Conservation (phyloP, 1,140 invertebrate genomes). For the Atta cephalotes region DNA sequence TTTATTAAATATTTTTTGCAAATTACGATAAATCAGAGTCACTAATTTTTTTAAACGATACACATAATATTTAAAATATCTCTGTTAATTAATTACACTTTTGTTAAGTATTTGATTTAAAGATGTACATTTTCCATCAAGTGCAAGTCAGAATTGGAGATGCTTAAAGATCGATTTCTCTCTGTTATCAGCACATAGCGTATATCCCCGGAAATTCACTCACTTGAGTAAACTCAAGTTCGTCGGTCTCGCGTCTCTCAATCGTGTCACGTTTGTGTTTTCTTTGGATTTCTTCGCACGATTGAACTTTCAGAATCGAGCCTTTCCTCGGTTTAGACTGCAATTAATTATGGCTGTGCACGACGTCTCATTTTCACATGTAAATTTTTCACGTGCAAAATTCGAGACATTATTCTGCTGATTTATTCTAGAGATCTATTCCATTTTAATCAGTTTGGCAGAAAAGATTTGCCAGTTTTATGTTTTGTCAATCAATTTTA, state of each 20-base stretch:
- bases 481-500: background rate
- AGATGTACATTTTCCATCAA: background rate
- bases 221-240: constrained; percentile 7
- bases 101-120: background rate
- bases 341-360: constrained; percentile 57
- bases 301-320: constrained; percentile 17
- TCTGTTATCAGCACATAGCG: constrained; percentile 4
- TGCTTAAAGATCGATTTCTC: constrained; percentile 42
- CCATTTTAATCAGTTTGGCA: background rate
- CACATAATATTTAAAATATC: constrained; percentile 5
- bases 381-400: constrained; percentile 37
- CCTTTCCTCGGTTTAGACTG: background rate
- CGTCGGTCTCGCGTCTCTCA: constrained; percentile 51
- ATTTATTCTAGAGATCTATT: background rate
- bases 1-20: background rate
- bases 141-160: background rate
- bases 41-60: background rate
- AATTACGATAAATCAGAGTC: background rate
- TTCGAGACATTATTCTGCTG: background rate
- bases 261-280: constrained; percentile 53
- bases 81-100: constrained; percentile 2
- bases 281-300: constrained; percentile 11
- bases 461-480: background rate
- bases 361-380: constrained; percentile 26
- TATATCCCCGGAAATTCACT: constrained; percentile 12